Conservation (phyloP, 2,113 vertebrate species). For the Tinamus guttatus region DNA sequence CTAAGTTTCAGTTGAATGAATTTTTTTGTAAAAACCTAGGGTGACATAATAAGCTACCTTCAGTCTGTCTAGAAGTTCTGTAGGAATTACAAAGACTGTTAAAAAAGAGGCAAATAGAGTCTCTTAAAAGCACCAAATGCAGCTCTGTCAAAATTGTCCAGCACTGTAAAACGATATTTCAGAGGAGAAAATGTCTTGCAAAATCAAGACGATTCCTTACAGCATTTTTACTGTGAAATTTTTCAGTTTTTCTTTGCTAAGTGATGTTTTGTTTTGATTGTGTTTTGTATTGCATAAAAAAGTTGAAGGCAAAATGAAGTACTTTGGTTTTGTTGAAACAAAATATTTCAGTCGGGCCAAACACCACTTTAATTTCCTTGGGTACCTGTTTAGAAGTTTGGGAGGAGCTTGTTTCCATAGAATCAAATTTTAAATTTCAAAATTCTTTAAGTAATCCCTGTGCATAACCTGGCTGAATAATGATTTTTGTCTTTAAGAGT, state of each 20-base stretch:
- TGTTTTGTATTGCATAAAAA: neutral
- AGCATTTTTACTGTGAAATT: neutral
- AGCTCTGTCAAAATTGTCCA: neutral
- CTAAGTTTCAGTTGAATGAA: neutral
- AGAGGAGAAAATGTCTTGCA: no score
- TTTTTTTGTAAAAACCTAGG: neutral
- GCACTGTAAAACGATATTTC: neutral
- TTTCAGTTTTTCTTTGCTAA: neutral
- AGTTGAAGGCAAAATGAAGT: neutral
- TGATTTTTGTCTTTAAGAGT: neutral
- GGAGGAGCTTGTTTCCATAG: neutral
- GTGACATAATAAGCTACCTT: neutral
- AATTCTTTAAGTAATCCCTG: neutral
- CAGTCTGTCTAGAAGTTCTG: neutral
- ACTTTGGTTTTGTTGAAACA: neutral
- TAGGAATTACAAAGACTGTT: neutral
- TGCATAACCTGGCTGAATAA: neutral
- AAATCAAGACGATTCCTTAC: no score
- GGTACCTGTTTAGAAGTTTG: neutral
- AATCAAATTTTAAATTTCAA: neutral
- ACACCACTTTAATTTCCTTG: no score
- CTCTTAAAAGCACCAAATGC: neutral
- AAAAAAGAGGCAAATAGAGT: neutral
- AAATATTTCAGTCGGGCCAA: neutral
- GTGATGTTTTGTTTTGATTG: neutral